These are phyloP conservation scores for Drosophila pallidifrons DNA, from an alignment of 1,140 invertebrate genomes.

Conservation along the genomic window DNA sequence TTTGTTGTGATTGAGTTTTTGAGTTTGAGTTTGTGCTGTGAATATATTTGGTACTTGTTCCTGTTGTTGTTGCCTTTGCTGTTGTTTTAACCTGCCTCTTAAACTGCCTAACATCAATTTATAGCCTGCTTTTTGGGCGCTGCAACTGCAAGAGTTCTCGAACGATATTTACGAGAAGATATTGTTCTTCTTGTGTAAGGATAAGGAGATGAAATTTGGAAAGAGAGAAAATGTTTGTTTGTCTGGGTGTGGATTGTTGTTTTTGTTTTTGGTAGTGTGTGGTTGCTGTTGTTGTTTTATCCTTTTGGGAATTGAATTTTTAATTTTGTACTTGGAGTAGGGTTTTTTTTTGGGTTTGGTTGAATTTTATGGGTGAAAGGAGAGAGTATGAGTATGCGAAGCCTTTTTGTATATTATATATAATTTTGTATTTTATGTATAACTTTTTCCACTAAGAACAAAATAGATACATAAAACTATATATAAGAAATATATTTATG, in stretches of 20 bases:
- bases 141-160: slow-evolving; percentile 40
- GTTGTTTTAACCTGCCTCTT: slow-evolving; percentile 40
- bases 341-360: slow-evolving; percentile 10
- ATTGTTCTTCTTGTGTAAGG: slow-evolving; percentile 12
- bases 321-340: slow-evolving; percentile 21
- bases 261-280: slow-evolving; percentile 1
- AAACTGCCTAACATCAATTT: slow-evolving; percentile 44
- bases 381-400: slow-evolving; percentile 80
- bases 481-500: slow-evolving; percentile 54
- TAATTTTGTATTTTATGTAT: slow-evolving; percentile 58
- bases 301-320: slow-evolving; percentile 44
- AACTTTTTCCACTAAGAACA: slow-evolving; percentile 63
- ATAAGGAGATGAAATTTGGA: slow-evolving; percentile 32
- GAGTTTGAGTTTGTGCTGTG: slow-evolving; percentile 23
- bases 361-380: slow-evolving; percentile 51
- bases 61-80: slow-evolving; percentile 34
- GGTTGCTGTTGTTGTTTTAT: slow-evolving; percentile 16
- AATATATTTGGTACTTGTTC: slow-evolving; percentile 18
- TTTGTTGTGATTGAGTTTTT: slow-evolving; percentile 33
- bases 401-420: slow-evolving; percentile 67
- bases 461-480: slow-evolving; percentile 69
- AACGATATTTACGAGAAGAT: slow-evolving; percentile 15
- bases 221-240: slow-evolving; percentile 39
- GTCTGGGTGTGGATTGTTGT: slow-evolving; percentile 23
- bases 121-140: slow-evolving; percentile 41